These are phyloP conservation scores for Trissoscelio sp. DNA, from an alignment of 2,888 invertebrate species.

Conservation along the genomic window DNA sequence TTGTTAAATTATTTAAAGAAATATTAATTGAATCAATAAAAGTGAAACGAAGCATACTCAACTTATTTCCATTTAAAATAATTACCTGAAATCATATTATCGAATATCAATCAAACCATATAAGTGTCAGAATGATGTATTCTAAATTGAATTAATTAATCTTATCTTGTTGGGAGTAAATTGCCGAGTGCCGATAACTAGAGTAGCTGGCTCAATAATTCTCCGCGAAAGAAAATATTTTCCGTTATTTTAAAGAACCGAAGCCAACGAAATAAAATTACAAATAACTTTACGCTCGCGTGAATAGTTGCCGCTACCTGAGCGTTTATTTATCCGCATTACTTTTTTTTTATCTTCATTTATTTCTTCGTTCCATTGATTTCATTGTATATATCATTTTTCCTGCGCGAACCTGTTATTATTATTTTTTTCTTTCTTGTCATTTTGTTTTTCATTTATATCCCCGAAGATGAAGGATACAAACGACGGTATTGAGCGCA, in stretches of 20 bases:
- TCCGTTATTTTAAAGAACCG: conserved; percentile 13
- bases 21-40: no score
- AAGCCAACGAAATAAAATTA: conserved; percentile 14
- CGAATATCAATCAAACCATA: conserved; percentile 24
- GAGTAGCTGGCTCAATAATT: conserved; percentile 20
- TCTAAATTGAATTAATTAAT: conserved; percentile 30
- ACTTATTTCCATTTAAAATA: not conserved
- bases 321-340: conserved; percentile 4
- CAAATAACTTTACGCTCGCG: conserved; percentile 3
- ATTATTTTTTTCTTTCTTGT: not conserved
- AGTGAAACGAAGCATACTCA: no score
- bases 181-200: conserved; percentile 17
- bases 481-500: not conserved
- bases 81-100: not conserved
- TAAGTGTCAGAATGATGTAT: conserved; percentile 18
- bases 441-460: not conserved
- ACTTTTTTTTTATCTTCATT: conserved; percentile 9
- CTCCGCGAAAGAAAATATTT: conserved; percentile 6
- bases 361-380: conserved; percentile 24
- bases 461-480: not conserved
- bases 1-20: no score
- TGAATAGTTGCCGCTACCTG: not conserved
- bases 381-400: conserved; percentile 6
- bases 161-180: conserved; percentile 24
- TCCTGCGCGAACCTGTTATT: not conserved